phyloP scores from a whole-genome alignment of 2,888 invertebrate genomes.

The Caenorhabditis uteleia region DNA sequence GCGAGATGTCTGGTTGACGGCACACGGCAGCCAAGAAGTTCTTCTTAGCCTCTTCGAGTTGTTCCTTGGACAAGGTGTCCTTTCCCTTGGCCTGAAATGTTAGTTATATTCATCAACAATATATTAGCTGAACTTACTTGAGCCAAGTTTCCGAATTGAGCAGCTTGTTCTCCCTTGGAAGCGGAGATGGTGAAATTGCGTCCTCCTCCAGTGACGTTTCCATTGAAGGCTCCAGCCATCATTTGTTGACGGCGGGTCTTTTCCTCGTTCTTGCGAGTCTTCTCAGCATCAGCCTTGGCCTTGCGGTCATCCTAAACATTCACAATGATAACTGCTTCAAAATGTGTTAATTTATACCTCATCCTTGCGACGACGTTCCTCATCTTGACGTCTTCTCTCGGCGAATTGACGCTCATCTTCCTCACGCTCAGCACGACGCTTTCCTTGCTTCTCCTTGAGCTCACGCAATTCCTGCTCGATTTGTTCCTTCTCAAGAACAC shows the following conservation, averaged over 20 bases:
- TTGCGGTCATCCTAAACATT: constrained; percentile 56
- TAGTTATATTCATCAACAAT: background rate
- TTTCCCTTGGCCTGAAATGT: constrained; percentile 32
- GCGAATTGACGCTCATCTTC: constrained; percentile 63
- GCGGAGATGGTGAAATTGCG: constrained; percentile 63
- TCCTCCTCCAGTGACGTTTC: constrained; percentile 54
- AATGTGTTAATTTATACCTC: no score
- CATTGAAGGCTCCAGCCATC: constrained; percentile 69
- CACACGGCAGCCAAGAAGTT: constrained; percentile 65
- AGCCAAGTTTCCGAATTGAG: constrained; percentile 57
- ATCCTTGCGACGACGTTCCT: constrained; percentile 61
- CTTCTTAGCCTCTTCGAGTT: constrained; percentile 65
- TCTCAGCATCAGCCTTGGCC: constrained; percentile 59
- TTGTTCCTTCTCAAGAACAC: constrained; percentile 83
- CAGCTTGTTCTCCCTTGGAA: constrained; percentile 56
- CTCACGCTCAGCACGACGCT: constrained; percentile 61
- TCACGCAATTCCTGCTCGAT: constrained; percentile 81
- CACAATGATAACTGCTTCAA: no score
- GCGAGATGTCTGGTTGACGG: constrained; percentile 62
- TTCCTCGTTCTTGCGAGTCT: constrained; percentile 70
- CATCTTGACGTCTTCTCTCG: constrained; percentile 61
- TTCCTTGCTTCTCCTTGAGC: constrained; percentile 92
- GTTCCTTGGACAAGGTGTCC: constrained; percentile 53
- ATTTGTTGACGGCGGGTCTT: constrained; percentile 67
- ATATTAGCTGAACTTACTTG: constrained; percentile 9